Conservation (phyloP, 2,797 vertebrate species). For the Florisuga fusca region DNA sequence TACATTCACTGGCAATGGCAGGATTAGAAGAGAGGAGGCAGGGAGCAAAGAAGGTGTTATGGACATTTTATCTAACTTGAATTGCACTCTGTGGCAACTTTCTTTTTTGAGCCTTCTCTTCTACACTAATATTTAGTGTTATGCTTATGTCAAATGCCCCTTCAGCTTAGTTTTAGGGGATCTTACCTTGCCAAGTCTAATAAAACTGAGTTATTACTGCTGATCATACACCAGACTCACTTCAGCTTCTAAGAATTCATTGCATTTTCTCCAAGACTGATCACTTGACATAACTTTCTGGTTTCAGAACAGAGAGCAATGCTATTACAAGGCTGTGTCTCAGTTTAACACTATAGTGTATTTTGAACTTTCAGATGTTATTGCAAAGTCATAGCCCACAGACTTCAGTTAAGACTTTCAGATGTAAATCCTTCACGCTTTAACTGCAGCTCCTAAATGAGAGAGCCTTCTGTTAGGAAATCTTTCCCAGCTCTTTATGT, state of each 20-base stretch:
- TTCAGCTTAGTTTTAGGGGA: neutral
- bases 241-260: neutral
- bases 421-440: neutral
- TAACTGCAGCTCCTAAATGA: neutral
- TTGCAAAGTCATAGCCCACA: neutral
- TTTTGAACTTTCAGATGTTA: neutral
- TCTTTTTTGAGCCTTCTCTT: neutral
- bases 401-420: neutral
- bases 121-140: neutral
- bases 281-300: neutral
- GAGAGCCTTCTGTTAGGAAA: neutral
- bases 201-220: neutral
- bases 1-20: neutral
- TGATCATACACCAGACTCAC: neutral
- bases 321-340: neutral
- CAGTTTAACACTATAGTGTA: neutral
- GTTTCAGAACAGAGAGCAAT: neutral
- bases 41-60: neutral
- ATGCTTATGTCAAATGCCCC: neutral
- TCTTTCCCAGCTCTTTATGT: neutral
- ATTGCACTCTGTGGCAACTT: neutral
- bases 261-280: neutral
- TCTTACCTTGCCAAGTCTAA: neutral
- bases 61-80: neutral
- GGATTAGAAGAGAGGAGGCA: neutral